Percentiles rank a stretch among this genome's conserved stretches.
Conservation (phyloP, 1,140 invertebrate species). For the Drosophila teissieri region DNA sequence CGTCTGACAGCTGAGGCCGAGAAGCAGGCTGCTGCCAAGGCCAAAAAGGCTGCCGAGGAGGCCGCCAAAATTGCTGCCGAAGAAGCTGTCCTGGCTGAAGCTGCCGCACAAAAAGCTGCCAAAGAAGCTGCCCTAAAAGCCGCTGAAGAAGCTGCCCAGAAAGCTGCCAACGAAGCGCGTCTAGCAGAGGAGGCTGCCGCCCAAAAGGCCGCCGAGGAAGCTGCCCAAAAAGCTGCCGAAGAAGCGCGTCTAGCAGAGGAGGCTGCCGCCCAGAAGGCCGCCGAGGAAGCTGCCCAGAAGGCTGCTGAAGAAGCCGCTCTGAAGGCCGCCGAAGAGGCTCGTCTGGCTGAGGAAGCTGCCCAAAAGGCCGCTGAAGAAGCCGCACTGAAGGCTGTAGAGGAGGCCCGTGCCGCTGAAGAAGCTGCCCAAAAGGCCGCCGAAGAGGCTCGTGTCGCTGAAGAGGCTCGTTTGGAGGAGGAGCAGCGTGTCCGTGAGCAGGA, state of each 20-base stretch:
- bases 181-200: constrained; percentile 85
- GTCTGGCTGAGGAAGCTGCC: constrained; percentile 48
- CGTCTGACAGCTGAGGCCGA: constrained; percentile 47
- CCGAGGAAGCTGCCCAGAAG: constrained; percentile 85
- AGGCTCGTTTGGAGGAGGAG: constrained; percentile 86
- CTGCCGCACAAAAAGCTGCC: constrained; percentile 79
- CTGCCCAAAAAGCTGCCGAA: constrained; percentile 85
- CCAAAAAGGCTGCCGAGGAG: constrained; percentile 37
- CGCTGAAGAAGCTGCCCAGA: constrained; percentile 84
- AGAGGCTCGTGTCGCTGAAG: constrained; percentile 84
- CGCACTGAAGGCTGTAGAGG: constrained; percentile 85
- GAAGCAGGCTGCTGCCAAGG: constrained; percentile 81
- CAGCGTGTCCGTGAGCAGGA: constrained; percentile 87
- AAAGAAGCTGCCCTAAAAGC: constrained; percentile 84
- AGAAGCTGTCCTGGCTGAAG: constrained; percentile 21
- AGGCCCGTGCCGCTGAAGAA: constrained; percentile 64
- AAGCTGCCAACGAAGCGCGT: constrained; percentile 84
- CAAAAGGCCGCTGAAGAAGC: constrained; percentile 16
- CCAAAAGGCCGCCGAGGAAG: constrained; percentile 71
- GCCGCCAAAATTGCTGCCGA: constrained; percentile 21
- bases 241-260: constrained; percentile 53
- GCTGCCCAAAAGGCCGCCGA: constrained; percentile 57
- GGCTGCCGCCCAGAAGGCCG: constrained; percentile 85
- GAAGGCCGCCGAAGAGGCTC: constrained; percentile 85
- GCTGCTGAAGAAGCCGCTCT: constrained; percentile 84